A percentile compares a stretch with the other conserved stretches of the same genome.
Evolutionary conservation across 2,113 vertebrate species (phyloP).

Genomic region (Embiotoca jacksoni): DNA sequence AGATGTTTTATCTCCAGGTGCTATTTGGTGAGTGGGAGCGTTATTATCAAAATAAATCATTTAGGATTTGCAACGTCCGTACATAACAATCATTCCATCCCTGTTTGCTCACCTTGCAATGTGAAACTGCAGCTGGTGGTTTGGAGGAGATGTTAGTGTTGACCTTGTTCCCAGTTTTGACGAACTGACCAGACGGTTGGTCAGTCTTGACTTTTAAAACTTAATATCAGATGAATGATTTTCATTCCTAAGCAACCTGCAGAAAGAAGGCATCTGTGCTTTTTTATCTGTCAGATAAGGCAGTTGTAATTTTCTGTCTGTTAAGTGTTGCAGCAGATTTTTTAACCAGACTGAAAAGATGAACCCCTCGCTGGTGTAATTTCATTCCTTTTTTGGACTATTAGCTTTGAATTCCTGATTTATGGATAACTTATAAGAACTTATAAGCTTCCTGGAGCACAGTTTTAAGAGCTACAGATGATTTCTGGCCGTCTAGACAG

Average conservation of each 20-base stretch:
- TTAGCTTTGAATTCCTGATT: slow-evolving; percentile 56
- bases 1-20: slow-evolving; percentile 9
- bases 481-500: slow-evolving; percentile 64
- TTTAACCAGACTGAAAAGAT: slow-evolving; percentile 52
- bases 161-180: slow-evolving; percentile 37
- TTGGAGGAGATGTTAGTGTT: slow-evolving; percentile 8
- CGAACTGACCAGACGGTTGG: slow-evolving; percentile 5
- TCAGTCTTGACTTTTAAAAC: slow-evolving; percentile 28
- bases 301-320: slow-evolving; percentile 23
- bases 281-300: slow-evolving; percentile 21
- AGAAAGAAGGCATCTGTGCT: background rate
- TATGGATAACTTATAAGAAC: slow-evolving; percentile 58
- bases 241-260: slow-evolving; percentile 14
- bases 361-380: slow-evolving; percentile 28
- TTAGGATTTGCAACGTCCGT: slow-evolving; percentile 9
- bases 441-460: slow-evolving; percentile 47
- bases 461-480: slow-evolving; percentile 59
- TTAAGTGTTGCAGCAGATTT: slow-evolving; percentile 22
- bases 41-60: slow-evolving; percentile 35
- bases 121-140: slow-evolving; percentile 28
- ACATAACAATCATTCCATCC: slow-evolving; percentile 25
- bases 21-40: background rate
- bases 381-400: slow-evolving; percentile 35
- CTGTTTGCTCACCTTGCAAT: slow-evolving; percentile 30
- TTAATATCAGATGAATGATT: slow-evolving; percentile 28